Evolutionary conservation across 1,140 invertebrate species (phyloP).

Genomic region (Argopecten irradians): DNA sequence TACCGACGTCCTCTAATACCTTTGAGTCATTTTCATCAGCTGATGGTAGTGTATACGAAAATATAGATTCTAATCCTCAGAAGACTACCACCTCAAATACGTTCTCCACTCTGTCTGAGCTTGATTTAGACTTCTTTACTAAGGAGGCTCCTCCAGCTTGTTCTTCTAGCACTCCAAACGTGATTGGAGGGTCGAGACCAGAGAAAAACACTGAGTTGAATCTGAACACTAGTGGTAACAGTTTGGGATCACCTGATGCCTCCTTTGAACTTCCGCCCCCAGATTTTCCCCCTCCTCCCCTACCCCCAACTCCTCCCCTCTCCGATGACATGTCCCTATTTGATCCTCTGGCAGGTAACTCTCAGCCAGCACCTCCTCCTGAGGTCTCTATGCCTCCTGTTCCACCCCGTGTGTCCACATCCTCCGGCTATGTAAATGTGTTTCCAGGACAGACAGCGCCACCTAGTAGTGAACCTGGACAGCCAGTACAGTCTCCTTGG

Average conservation of each 20-base stretch:
- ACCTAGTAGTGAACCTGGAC: not conserved
- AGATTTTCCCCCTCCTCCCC: conserved; percentile 53
- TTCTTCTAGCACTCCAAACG: not conserved
- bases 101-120: not conserved
- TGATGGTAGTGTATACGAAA: not conserved
- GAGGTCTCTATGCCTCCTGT: conserved; percentile 43
- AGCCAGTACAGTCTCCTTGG: not conserved
- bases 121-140: not conserved
- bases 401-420: conserved; percentile 25
- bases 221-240: not conserved
- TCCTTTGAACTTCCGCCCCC: conserved; percentile 44
- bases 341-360: conserved; percentile 40
- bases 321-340: conserved; percentile 35
- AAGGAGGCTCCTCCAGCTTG: not conserved
- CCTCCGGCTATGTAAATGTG: not conserved
- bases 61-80: not conserved
- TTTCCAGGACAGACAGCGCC: not conserved
- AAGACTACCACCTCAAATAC: not conserved
- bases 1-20: not conserved
- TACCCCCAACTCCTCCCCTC: conserved; percentile 24
- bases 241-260: not conserved
- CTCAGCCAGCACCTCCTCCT: not conserved
- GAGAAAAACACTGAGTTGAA: not conserved
- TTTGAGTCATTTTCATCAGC: not conserved
- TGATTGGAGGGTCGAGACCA: not conserved